Evolutionary conservation across 2,113 vertebrate genomes (phyloP), one percentile per base, ranked within the genome.

Genomic region (Xyliphius kryptos): DNA sequence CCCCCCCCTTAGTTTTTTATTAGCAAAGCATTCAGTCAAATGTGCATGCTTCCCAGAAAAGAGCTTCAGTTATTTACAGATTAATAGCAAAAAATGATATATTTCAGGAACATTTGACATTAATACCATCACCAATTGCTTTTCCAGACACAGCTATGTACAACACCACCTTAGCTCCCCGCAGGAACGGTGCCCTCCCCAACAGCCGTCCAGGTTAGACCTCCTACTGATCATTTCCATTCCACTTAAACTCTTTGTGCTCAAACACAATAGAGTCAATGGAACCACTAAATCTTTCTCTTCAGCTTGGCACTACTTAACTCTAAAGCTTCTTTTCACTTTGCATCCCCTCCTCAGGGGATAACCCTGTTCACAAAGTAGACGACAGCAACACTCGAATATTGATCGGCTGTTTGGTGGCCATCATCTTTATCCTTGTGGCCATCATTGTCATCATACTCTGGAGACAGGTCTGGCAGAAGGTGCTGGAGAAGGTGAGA

Each of bases 381-480:
- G 96, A 98, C 0, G 96, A 98, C 78, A 98, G 96, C 85, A 92
- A 97, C 78, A 98, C 96, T 0, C 87, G 95, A 8, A 92, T 98
- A 76, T 81, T 99, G 75, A 97, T 99, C 3, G 94, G 94, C 15
- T 99, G 95, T 70, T 81, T 99, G 63, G 96, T 98, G 54, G 96
- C 95, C 0, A 99, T 99, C 56, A 99, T 99, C 80, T 95, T 99
- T 67, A 96, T 99, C 75, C 87, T 98, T 10, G 78, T 98, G 67
- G 95, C 90, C 74, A 95, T 99, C 68, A 99, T 99, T 9, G 89
- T 97, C 77, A 95, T 98, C 70, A 99, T 99, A 62, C 77, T 99
- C 46, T 99, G 96, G 96, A 83, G 95, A 70, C 96, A 98, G 75
- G 94, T 98, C 81, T 99, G 96, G 95, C 92, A 96, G 82, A 99